Evolutionary conservation across 2,113 vertebrate species (phyloP).

Genomic region (Tinamus guttatus): DNA sequence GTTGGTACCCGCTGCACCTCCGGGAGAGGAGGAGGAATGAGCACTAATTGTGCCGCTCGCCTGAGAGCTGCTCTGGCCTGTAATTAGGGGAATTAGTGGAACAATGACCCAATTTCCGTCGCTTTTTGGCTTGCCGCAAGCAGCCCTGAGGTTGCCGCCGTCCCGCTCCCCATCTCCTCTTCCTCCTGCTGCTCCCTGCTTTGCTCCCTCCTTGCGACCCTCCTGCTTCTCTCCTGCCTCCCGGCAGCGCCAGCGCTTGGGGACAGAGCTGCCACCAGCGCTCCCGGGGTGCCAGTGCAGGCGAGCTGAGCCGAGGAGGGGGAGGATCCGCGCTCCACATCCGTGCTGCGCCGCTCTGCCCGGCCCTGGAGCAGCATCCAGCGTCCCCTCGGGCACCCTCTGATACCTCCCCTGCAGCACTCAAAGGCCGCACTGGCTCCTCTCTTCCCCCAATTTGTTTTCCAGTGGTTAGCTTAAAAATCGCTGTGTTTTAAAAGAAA

Average conservation of each 20-base stretch:
- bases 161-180: not conserved
- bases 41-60: constrained; percentile 53
- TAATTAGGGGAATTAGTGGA: constrained; percentile 73
- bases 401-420: not conserved
- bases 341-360: not conserved
- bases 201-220: not conserved
- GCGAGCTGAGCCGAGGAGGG: not conserved
- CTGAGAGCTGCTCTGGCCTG: constrained; percentile 56
- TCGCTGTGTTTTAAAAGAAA: constrained; percentile 20
- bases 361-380: not conserved
- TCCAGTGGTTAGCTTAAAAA: not conserved
- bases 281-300: not conserved
- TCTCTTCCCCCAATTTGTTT: constrained; percentile 36
- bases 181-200: not conserved
- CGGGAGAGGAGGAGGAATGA: constrained; percentile 18
- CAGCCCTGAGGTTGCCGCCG: constrained; percentile 17
- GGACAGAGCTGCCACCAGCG: not conserved
- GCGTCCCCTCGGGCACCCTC: not conserved
- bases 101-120: constrained; percentile 64
- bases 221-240: not conserved
- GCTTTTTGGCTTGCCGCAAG: constrained; percentile 28
- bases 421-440: not conserved
- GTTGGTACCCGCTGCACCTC: constrained; percentile 38
- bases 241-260: fast-evolving
- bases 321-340: not conserved